A percentile compares a stretch with the other conserved stretches of the same genome.
Evolutionary conservation across 2,888 invertebrate genomes (phyloP).

Genomic region (Cacoxenus indagator): DNA sequence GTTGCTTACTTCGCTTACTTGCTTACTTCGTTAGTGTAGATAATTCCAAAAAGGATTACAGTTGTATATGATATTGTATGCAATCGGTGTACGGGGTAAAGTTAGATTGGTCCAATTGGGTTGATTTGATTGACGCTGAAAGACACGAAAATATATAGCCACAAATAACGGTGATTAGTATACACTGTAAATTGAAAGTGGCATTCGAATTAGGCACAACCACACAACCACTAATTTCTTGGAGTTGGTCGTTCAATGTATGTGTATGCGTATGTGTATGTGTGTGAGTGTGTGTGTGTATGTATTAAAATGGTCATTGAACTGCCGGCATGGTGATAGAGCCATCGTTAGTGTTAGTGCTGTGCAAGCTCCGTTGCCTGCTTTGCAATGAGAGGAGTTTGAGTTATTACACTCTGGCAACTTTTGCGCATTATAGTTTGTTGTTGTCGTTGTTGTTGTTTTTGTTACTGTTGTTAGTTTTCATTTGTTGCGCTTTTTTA

Average conservation of each 20-base stretch:
- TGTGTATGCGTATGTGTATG: neutral
- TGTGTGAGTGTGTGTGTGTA: conserved; percentile 20
- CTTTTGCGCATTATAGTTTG: conserved; percentile 12
- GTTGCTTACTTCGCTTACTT: neutral
- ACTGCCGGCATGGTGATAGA: conserved; percentile 37
- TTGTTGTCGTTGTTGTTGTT: conserved; percentile 32
- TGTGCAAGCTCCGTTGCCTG: conserved; percentile 25
- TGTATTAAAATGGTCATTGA: conserved; percentile 46
- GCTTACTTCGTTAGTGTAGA: neutral
- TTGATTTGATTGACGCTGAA: conserved; percentile 25
- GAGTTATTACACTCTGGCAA: conserved; percentile 21
- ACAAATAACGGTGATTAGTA: no score
- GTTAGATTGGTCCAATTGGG: conserved; percentile 38
- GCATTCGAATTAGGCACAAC: neutral
- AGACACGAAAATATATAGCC: neutral
- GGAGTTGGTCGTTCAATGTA: no score
- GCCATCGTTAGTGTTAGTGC: conserved; percentile 32
- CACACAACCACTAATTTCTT: no score
- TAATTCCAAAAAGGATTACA: conserved; percentile 9
- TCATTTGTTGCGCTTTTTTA: conserved; percentile 21
- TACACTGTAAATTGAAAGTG: no score
- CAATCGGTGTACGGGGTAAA: conserved; percentile 21
- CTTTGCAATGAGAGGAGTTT: conserved; percentile 6
- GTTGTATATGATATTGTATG: conserved; percentile 39
- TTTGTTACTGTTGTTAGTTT: conserved; percentile 20